Evolutionary conservation across 2,888 invertebrate species (phyloP), one percentile per base, ranked within the genome.

Genomic region (Leucania comma): DNA sequence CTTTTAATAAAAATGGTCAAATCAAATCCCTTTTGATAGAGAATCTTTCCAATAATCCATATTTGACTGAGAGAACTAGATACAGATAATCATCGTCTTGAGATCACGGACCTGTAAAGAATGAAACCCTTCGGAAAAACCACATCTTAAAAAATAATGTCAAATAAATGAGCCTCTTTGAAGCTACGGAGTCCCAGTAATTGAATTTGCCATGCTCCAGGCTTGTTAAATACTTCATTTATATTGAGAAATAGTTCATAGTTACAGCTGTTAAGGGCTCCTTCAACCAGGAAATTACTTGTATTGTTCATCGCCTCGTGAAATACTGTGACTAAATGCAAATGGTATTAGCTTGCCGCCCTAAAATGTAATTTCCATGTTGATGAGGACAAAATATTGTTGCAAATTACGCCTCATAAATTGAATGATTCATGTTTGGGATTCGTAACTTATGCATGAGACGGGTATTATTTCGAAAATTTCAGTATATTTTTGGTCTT

Each of bases 361-460:
- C n/a, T 71, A 46, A 66, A 72, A 70, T 66, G 48, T 73, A 56
- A 73, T 81, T 79, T 76, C 32, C 12, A 76, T 82, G 59, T 65
- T 68, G 57, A 76, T 73, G 63, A 71, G 60, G 12, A 50, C 29
- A n/a, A 38, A 9, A 32, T 75, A 60, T 53, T 66, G 68, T 65
- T 59, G 57, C 26, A 51, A 53, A 73, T 10, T 56, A 50, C 22
- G 46, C 17, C 9, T 66, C 57, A 35, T 71, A 48, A 61, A 65
- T 24, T 48, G 6, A 51, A 56, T 54, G 38, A 17, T 48, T 71
- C 38, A 32, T 64, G 12, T 32, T 46, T 26, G 9, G 24, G 32
- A 3, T 20, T 53, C 1, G 24, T 46, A 35, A 14, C 3, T 12
- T 62, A 42, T 68, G n/a, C 22, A 29, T 56, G 53, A 20, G n/a